Evolutionary conservation across 2,113 vertebrate genomes (phyloP).

Genomic region (Cynocephalus volans): DNA sequence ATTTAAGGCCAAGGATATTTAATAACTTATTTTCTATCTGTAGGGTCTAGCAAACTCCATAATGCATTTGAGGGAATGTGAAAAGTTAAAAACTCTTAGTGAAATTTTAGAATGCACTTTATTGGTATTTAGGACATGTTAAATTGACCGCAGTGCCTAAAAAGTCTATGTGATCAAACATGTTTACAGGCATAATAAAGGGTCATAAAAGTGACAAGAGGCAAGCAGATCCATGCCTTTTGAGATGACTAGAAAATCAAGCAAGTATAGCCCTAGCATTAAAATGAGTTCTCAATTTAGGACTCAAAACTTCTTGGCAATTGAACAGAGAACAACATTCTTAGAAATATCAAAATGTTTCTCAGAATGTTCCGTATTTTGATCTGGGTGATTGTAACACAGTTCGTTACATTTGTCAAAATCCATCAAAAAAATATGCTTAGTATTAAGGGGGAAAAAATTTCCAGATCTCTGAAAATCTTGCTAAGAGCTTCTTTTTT

Average conservation of each 20-base stretch:
- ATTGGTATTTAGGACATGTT: background rate
- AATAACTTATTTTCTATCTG: background rate
- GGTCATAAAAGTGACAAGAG: background rate
- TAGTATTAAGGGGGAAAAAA: background rate
- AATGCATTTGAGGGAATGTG: background rate
- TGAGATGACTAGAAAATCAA: background rate
- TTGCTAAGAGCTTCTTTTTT: background rate
- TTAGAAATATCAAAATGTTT: background rate
- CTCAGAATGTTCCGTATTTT: conserved; percentile 17
- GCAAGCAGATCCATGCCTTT: background rate
- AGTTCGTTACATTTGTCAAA: conserved; percentile 36
- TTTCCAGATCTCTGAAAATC: background rate
- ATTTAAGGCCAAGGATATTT: background rate
- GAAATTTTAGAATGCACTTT: background rate
- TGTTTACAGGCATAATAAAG: background rate
- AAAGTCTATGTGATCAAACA: background rate
- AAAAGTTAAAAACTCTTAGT: background rate
- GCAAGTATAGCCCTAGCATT: background rate
- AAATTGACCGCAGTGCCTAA: background rate
- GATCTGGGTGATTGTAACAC: background rate
- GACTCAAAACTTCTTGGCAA: background rate
- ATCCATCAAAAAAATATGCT: background rate
- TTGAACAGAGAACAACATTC: conserved; percentile 1
- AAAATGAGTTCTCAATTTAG: conserved; percentile 13
- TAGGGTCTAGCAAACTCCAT: background rate